Percentiles rank a stretch among this genome's conserved stretches.
phyloP scores from a whole-genome alignment of 2,113 vertebrate species.

The Halcyon malimbica region DNA sequence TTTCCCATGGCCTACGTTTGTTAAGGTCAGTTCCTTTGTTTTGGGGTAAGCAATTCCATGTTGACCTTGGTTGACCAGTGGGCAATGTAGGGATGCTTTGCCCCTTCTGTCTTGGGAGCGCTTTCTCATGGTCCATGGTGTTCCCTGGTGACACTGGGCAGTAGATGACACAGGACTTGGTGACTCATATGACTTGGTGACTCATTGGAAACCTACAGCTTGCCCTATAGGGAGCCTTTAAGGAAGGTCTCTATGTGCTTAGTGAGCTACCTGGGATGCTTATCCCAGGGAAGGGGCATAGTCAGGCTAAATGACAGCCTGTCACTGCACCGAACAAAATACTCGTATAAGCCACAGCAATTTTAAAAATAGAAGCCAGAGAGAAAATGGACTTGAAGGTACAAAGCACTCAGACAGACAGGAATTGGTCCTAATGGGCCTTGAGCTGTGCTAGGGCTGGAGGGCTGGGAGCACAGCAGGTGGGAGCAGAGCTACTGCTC shows the following conservation, averaged over 20 bases:
- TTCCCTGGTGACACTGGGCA: neutral
- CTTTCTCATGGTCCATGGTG: accelerated
- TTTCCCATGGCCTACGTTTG: accelerated
- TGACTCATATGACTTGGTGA: neutral
- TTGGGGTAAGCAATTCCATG: neutral
- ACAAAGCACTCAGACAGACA: neutral
- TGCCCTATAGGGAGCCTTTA: neutral
- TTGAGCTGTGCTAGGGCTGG: neutral
- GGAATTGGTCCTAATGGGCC: conserved; percentile 22
- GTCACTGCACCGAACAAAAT: neutral
- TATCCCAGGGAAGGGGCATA: neutral
- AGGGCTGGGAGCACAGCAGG: neutral
- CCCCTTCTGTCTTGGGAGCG: accelerated
- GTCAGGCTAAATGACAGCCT: neutral
- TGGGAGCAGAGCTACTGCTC: neutral
- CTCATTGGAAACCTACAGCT: accelerated
- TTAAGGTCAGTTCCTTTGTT: neutral
- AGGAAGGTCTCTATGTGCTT: neutral
- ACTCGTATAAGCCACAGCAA: neutral
- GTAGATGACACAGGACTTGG: accelerated
- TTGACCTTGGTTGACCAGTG: neutral
- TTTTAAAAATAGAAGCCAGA: neutral
- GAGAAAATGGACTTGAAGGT: conserved; percentile 37
- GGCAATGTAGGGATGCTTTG: neutral
- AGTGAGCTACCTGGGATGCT: neutral